A percentile compares a stretch with the other conserved stretches of the same genome.
phyloP scores from a whole-genome alignment of 2,113 vertebrate genomes.

The Oryzias melastigma region DNA sequence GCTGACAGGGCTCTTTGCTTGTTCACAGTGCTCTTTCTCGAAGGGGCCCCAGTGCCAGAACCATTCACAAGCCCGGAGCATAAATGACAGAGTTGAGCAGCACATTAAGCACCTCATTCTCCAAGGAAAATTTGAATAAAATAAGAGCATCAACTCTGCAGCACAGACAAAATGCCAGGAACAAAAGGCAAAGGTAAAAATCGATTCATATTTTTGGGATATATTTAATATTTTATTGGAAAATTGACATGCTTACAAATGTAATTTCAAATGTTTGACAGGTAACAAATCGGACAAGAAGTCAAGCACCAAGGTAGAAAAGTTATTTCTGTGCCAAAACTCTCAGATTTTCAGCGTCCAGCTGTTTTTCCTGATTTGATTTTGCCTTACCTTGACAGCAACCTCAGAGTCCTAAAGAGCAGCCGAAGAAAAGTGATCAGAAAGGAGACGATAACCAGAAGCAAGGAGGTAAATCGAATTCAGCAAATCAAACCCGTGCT shows the following conservation, averaged over 20 bases:
- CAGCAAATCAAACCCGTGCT: neutral
- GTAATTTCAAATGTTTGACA: constrained; percentile 34
- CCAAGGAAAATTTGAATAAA: constrained; percentile 29
- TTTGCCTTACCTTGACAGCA: constrained; percentile 57
- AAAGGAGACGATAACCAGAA: constrained; percentile 83
- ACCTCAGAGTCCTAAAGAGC: constrained; percentile 82
- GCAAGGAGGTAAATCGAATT: constrained; percentile 76
- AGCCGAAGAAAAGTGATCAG: constrained; percentile 82
- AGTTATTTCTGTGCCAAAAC: neutral
- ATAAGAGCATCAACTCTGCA: constrained; percentile 54
- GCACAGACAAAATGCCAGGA: constrained; percentile 78
- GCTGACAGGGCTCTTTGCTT: constrained; percentile 83
- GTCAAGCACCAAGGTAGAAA: constrained; percentile 78
- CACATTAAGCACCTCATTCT: constrained; percentile 63
- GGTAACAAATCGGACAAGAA: constrained; percentile 84
- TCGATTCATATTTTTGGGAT: fast-evolving
- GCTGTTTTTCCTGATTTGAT: neutral
- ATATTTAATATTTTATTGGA: neutral
- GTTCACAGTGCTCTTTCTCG: constrained; percentile 70
- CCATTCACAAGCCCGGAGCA: constrained; percentile 71
- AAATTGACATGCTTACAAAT: neutral
- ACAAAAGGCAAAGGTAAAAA: constrained; percentile 71
- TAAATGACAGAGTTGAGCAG: constrained; percentile 71
- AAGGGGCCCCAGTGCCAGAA: constrained; percentile 67
- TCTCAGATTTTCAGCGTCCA: neutral